Base-by-base conservation (phyloP, 2,113 vertebrate species). In the Orientallactaga bullata region DNA sequence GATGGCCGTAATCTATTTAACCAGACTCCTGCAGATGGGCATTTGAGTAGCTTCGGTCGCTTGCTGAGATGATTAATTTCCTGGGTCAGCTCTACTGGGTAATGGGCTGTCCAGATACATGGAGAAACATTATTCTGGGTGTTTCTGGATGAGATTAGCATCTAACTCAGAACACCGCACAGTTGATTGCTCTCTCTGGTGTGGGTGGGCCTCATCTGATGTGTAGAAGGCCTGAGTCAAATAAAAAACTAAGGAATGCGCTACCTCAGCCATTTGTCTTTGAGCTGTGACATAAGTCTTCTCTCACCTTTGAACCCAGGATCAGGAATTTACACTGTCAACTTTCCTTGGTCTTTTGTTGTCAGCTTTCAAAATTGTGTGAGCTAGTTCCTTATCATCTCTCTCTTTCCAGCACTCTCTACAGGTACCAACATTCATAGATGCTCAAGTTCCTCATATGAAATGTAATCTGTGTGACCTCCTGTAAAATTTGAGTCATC, bases 21-120 rank as follows among this genome's bases (percentile, higher is more conserved):
- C 55, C 58, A 30, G 80, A 55, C 24, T 65, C 47, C 18, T 88
- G 26, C 23, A 10, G 23, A n/a, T 77, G 32, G 82, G 61, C n/a
- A 28, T 35, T 88, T 73, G 92, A 68, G 17, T 61, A 60, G 20
- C 80, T 85, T 87, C 24, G 88, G 58, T 78, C 82, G 35, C 74
- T 90, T 58, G 86, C 69, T 69, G 30, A 55, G 79, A 35, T 73
- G 81, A 51, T 96, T 90, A 55, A 77, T 88, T 82, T 89, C 77
- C 39, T n/a, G 28, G 72, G 37, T 92, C 88, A 87, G 17, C 74
- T 87, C 89, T 32, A 51, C 72, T 85, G 69, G 82, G 42, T 63
- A 58, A 37, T 0, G 12, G 58, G 30, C 11, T 61, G 35, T 32
- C 58, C 51, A 88, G 68, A 65, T 58, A 24, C 20, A 51, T 87